These are phyloP conservation scores for Corythoichthys intestinalis DNA, from an alignment of 2,113 vertebrate genomes.

Conservation along the genomic window DNA sequence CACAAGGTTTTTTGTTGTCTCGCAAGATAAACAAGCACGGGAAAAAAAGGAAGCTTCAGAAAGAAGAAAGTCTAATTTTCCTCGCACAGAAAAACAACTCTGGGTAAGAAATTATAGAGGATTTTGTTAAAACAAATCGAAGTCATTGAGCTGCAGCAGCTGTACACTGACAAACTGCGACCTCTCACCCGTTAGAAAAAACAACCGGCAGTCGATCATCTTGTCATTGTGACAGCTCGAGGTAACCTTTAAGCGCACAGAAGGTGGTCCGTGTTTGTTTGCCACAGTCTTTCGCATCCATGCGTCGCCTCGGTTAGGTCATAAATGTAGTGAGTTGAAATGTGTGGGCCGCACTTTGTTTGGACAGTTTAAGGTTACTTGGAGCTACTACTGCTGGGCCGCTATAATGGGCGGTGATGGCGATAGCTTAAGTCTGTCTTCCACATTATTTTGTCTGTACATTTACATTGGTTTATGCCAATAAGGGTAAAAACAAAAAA, in stretches of 20 bases:
- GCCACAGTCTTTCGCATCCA: constrained; percentile 20
- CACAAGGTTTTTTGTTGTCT: constrained; percentile 17
- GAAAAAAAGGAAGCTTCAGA: constrained; percentile 11
- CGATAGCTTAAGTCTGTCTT: constrained; percentile 23
- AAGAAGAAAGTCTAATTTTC: constrained; percentile 12
- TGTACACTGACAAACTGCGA: constrained; percentile 31
- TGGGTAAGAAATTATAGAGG: background rate
- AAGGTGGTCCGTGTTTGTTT: constrained; percentile 5
- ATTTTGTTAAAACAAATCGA: constrained; percentile 25
- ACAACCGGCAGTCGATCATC: constrained; percentile 11
- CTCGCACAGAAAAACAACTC: background rate
- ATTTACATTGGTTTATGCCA: no score
- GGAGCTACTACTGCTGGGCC: constrained; percentile 33
- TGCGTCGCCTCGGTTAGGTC: constrained; percentile 14
- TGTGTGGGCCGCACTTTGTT: constrained; percentile 50
- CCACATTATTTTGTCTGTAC: constrained; percentile 26
- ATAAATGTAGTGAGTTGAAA: constrained; percentile 26
- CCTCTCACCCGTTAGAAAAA: constrained; percentile 11
- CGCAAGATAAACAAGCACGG: constrained; percentile 27
- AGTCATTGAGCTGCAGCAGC: constrained; percentile 26
- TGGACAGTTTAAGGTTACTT: constrained; percentile 60
- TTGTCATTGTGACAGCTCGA: constrained; percentile 28
- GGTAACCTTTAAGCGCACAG: background rate
- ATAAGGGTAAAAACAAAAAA: no score
- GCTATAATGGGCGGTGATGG: constrained; percentile 9